Base-by-base conservation (phyloP, 2,797 vertebrate genomes). In the Cossypha polioptera region DNA sequence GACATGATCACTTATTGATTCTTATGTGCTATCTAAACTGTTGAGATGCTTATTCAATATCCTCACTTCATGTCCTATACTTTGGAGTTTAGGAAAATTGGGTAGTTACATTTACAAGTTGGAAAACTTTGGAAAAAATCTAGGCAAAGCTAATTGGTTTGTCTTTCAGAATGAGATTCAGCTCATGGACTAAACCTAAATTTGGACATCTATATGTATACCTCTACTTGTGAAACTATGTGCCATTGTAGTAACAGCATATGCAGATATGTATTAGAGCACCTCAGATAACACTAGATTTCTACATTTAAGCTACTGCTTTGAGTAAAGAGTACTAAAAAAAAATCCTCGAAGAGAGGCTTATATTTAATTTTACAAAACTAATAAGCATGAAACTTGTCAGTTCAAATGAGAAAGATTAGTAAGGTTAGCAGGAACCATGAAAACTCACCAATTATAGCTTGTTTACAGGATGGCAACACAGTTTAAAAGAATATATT, bases 391-490 rank as follows among this genome's bases (percentile, higher is more conserved):
- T 43, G 31, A 81, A 95, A 72, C 3, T 40, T 43, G 4, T 59
- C 24, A 62, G 16, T 62, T 93, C 40, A 73, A 81, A 76, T 29
- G 3, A 65, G 28, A 58, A 51, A 66, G 22, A 65, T 57, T 63
- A 50, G 4, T 51, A 43, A 55, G 8, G 5, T 63, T 45, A 86
- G 51, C 74, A 68, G 7, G 7, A 74, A 69, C 7, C 10, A 74
- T 3, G 19, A 25, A 48, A 57, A 17, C 2, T 2, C 0, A 2
- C 5, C 36, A 47, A 4, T 35, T 47, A 28, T 2, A 54, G 5
- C 13, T 76, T 76, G 11, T 66, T 74, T 73, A 29, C 53, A 80
- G 24, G 10, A 25, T 35, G 10, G 31, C 4, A 87, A 45, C 5
- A 79, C 3, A 35, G 13, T 85, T 85, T 78, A 68, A 86, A 69